Evolutionary conservation across 2,113 vertebrate species (phyloP).

Genomic region (Dicaeum eximium): DNA sequence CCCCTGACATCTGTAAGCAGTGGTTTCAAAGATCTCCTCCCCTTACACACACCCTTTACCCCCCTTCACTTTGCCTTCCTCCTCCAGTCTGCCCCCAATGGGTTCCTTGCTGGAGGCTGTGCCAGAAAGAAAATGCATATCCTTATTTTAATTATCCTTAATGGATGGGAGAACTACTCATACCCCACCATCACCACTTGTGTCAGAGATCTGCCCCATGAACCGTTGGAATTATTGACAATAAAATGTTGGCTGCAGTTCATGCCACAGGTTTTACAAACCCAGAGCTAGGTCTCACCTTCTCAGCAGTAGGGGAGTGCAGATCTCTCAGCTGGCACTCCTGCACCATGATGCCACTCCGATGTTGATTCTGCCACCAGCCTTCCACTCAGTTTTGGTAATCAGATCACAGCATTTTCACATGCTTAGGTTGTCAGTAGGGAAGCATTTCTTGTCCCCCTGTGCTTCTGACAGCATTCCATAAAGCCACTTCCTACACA

Average conservation of each 20-base stretch:
- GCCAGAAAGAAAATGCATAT: not conserved
- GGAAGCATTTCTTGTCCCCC: not conserved
- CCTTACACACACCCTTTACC: not conserved
- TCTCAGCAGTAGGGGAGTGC: not conserved
- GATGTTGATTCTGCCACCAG: not conserved
- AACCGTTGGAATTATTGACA: not conserved
- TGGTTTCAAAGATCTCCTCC: not conserved
- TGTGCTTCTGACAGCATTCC: not conserved
- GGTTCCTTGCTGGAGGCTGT: not conserved
- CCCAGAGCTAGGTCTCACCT: constrained; percentile 44
- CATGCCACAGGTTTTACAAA: not conserved
- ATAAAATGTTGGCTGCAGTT: not conserved
- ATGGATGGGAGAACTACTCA: not conserved
- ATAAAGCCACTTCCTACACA: constrained; percentile 6
- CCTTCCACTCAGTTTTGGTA: not conserved
- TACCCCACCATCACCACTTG: not conserved
- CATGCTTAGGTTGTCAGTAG: not conserved
- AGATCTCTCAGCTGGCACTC: not conserved
- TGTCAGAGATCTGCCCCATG: not conserved
- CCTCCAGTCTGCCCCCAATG: not conserved
- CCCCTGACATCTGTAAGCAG: not conserved
- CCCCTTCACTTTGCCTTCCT: not conserved
- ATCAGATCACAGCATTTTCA: not conserved
- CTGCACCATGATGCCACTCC: not conserved
- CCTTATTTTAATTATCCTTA: not conserved